Evolutionary conservation across 2,113 vertebrate species (phyloP), one percentile per base, ranked within the genome.

Genomic region (Zapus hudsonius): DNA sequence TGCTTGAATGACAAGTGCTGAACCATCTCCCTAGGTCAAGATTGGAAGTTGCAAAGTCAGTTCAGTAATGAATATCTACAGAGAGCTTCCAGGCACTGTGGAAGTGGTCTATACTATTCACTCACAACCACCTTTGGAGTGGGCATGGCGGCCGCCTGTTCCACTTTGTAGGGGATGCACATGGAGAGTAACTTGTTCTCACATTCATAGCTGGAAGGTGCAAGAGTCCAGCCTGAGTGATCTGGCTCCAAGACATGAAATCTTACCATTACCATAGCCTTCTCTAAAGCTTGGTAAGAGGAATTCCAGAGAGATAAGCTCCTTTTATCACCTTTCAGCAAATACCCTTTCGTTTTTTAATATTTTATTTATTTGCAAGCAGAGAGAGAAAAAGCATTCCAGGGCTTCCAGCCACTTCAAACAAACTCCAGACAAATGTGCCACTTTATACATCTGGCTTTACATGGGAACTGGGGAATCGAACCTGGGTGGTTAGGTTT

Each of bases 11-110:
- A 10, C 52, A 52, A 52, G 52, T 52, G 16, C 52, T 52, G 52
- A 52, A 52, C 16, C 47, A 52, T 52, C 52, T 52, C 52, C 52
- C 52, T 52, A 7, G 52, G 11, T 15, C 52, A 52, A 52, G 52
- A 15, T 13, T 91, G 17, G n/a, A 91, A 89, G 47, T 66, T 95
- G 75, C n/a, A n/a, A n/a, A n/a, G n/a, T n/a, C n/a, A n/a, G n/a
- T n/a, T n/a, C n/a, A n/a, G n/a, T n/a, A n/a, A n/a, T n/a, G n/a
- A n/a, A n/a, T n/a, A n/a, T n/a, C n/a, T n/a, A n/a, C n/a, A n/a
- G n/a, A n/a, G n/a, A n/a, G n/a, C n/a, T n/a, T n/a, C n/a, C n/a
- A n/a, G n/a, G n/a, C n/a, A n/a, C n/a, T n/a, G n/a, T n/a, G n/a
- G n/a, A n/a, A n/a, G n/a, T 76, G 61, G 20, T 89, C 76, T 33